Base-by-base conservation (phyloP, 2,113 vertebrate genomes). In the Equus quagga region DNA sequence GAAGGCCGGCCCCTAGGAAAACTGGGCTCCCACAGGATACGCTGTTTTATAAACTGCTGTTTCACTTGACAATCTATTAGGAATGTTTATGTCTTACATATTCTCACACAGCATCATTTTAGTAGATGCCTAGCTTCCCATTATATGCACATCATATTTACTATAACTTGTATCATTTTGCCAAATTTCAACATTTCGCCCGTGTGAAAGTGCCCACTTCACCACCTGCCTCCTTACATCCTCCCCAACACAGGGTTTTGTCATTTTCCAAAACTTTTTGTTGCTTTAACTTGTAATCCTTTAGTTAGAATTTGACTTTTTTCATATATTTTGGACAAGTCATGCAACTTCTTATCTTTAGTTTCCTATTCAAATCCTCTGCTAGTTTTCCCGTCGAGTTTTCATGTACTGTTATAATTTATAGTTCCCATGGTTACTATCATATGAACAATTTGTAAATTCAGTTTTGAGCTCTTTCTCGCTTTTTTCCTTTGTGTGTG, bases 181-280 rank as follows among this genome's bases (percentile, higher is more conserved):
- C 73, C 33, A 84, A 64, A 65, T 73, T 85, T 44, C 19, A 73
- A 93, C 46, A 46, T 65, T 72, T 58, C 73, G 18, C 46, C 24
- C 0, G 3, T 3, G 6, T 0, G 5, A 51, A 72, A n/a, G n/a
- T 8, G 17, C 9, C 56, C 19, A 1, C 15, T 60, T 79, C n/a
- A 26, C 44, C 28, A 4, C n/a, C 70, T 31, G 54, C 51, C 86
- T 36, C 17, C 44, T 54, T 23, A 10, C 6, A 46, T 3, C 9
- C 62, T 70, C 26, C n/a, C 28, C 54, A 44, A 11, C 41, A 13
- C 0, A 56, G 24, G 31, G 51, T 18, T 93, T 65, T 51, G 33
- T 49, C 79, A 21, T 67, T 65, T 83, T 56, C 46, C 31, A 49
- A 49, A 85, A 46, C 4, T 8, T 54, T 82, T 51, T 54, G 1